Conservation (phyloP, 2,888 invertebrate species). For the Pollenia angustigena region DNA sequence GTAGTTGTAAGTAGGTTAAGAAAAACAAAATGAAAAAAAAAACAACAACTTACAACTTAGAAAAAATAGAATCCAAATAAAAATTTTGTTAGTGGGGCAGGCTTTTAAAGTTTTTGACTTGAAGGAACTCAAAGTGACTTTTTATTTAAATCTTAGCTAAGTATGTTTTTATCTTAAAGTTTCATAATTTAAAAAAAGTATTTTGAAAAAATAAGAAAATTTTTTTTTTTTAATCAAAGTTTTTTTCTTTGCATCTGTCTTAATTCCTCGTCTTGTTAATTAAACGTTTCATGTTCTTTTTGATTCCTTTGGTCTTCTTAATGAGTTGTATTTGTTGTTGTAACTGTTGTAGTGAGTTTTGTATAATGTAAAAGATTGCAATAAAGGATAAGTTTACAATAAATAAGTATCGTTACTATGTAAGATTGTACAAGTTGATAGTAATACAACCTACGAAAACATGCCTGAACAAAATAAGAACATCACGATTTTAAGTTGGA, state of each 20-base stretch:
- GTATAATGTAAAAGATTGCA: constrained; percentile 43
- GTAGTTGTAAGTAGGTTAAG: too few species aligned
- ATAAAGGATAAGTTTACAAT: constrained; percentile 48
- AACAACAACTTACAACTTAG: too few species aligned
- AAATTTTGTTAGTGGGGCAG: too few species aligned
- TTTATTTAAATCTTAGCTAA: too few species aligned
- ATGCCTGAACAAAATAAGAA: constrained; percentile 28
- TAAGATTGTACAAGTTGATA: not conserved
- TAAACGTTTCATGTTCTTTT: constrained; percentile 53
- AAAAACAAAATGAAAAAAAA: too few species aligned
- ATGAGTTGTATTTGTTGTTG: constrained; percentile 53
- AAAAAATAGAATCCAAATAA: too few species aligned
- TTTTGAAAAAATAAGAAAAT: too few species aligned
- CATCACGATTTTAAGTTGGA: constrained; percentile 49
- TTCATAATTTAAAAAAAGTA: too few species aligned
- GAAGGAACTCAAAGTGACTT: too few species aligned
- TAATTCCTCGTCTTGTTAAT: constrained; percentile 58
- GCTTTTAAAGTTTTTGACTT: too few species aligned
- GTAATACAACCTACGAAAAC: not conserved
- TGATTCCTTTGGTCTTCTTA: constrained; percentile 53
- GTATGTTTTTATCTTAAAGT: too few species aligned
- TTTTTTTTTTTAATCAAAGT: too few species aligned
- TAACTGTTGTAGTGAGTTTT: constrained; percentile 8
- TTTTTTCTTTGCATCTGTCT: constrained; percentile 1
- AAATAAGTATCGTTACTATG: not conserved